Percentiles rank a stretch among this genome's conserved stretches.
Evolutionary conservation across 2,888 invertebrate genomes (phyloP).

Genomic region (Melinopterus prodromus): DNA sequence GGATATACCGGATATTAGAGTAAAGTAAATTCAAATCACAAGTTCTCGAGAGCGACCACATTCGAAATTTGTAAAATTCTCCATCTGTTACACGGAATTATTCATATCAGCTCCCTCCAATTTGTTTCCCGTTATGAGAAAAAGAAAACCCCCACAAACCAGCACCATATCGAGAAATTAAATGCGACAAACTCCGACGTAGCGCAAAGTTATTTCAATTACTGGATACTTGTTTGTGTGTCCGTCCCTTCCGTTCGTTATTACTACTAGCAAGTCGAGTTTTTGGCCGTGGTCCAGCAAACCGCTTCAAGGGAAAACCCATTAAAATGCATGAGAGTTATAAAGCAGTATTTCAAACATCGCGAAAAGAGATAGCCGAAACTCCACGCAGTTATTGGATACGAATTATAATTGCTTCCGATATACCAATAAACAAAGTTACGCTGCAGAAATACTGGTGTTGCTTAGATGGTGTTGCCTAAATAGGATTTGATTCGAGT

Average conservation of each 20-base stretch:
- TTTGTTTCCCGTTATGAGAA: neutral
- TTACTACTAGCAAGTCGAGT: neutral
- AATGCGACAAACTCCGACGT: neutral
- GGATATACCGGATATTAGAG: no score
- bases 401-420: neutral
- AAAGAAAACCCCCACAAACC: neutral
- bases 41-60: no score
- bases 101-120: no score
- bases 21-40: no score
- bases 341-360: slow-evolving; percentile 4
- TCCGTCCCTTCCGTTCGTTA: neutral
- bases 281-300: neutral
- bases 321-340: neutral
- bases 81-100: no score
- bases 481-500: no score
- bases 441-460: no score
- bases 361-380: neutral
- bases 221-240: neutral
- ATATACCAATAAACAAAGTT: no score
- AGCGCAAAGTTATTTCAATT: slow-evolving; percentile 4
- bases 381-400: neutral
- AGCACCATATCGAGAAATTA: neutral
- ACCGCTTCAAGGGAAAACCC: neutral
- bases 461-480: no score
- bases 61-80: no score